Evolutionary conservation across 2,797 vertebrate genomes (phyloP).

Genomic region (Leuciscus waleckii): DNA sequence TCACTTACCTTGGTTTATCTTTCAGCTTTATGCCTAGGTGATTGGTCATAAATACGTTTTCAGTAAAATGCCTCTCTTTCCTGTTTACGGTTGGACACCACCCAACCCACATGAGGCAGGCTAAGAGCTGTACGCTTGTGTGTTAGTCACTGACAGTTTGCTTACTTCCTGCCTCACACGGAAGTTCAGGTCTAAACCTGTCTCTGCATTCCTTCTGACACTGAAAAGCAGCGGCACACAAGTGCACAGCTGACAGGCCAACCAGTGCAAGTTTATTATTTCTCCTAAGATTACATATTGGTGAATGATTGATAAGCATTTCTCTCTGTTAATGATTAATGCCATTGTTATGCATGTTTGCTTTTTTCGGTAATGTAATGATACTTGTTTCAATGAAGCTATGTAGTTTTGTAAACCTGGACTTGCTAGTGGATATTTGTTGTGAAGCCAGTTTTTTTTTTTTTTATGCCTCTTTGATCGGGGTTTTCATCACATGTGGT

Average conservation of each 20-base stretch:
- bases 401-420: neutral
- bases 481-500: neutral
- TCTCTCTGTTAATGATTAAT: slow-evolving; percentile 7
- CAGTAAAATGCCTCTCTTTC: slow-evolving; percentile 25
- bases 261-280: neutral
- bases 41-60: slow-evolving; percentile 43
- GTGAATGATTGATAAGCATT: slow-evolving; percentile 30
- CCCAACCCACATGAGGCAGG: slow-evolving; percentile 54
- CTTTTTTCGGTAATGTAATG: neutral
- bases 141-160: slow-evolving; percentile 66
- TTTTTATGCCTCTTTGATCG: neutral
- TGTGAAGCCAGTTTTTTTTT: neutral
- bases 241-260: neutral
- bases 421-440: neutral
- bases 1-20: slow-evolving; percentile 59
- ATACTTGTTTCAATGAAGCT: neutral
- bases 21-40: slow-evolving; percentile 14
- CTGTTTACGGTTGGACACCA: slow-evolving; percentile 51
- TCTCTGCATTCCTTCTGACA: slow-evolving; percentile 71
- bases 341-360: neutral
- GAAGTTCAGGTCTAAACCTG: slow-evolving; percentile 84
- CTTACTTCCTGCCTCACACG: slow-evolving; percentile 78
- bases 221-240: neutral
- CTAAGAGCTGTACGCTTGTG: slow-evolving; percentile 55
- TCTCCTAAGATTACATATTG: slow-evolving; percentile 9